Conservation (phyloP, 2,113 vertebrate species). For the Sminthopsis crassicaudata region DNA sequence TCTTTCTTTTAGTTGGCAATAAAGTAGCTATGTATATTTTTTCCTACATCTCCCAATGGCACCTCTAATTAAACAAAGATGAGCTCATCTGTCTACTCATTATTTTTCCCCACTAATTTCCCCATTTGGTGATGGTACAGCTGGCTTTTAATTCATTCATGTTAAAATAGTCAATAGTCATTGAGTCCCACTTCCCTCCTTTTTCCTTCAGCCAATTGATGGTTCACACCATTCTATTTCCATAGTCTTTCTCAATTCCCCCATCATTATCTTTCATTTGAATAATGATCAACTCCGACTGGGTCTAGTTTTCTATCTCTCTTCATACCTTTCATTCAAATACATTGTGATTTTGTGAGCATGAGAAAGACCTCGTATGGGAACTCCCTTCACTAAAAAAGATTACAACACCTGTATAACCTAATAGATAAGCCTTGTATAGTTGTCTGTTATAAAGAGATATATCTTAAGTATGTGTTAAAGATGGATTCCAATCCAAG, state of each 20-base stretch:
- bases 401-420: not conserved
- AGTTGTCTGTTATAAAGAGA: not conserved
- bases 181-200: not conserved
- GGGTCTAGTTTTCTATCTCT: not conserved
- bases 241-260: not conserved
- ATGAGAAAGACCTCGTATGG: not conserved
- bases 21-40: not conserved
- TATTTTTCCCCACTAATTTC: not conserved
- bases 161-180: not conserved
- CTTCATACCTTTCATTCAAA: not conserved
- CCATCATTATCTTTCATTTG: not conserved
- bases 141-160: not conserved
- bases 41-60: not conserved
- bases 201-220: not conserved
- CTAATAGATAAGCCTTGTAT: not conserved
- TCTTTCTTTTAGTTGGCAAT: not conserved
- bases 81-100: not conserved
- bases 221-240: not conserved
- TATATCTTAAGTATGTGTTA: not conserved
- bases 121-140: not conserved
- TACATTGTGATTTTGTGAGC: not conserved
- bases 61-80: not conserved
- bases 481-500: not conserved
- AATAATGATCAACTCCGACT: not conserved
- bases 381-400: not conserved